A percentile compares a stretch with the other conserved stretches of the same genome.
phyloP scores from a whole-genome alignment of 2,888 invertebrate species.

The Ametastegia equiseti region DNA sequence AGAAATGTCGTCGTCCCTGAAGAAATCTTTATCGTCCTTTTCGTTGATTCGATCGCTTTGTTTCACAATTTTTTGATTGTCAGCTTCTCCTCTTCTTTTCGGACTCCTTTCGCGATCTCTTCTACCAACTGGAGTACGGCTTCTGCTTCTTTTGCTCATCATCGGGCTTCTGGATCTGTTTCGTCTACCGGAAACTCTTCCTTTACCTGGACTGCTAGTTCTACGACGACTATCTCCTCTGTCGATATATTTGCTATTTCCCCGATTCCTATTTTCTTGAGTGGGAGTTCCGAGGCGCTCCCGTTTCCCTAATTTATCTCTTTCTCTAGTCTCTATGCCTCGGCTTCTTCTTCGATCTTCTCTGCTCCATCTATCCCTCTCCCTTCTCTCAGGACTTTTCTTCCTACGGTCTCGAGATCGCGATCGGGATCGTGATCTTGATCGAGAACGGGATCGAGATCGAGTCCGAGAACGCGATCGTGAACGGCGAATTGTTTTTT shows the following conservation, averaged over 20 bases:
- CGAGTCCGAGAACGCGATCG: conserved; percentile 8
- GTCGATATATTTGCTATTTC: conserved; percentile 20
- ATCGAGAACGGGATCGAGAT: conserved; percentile 52
- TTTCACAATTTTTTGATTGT: conserved; percentile 40
- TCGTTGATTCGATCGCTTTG: conserved; percentile 4
- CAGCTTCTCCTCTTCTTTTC: conserved; percentile 60
- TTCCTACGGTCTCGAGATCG: conserved; percentile 60
- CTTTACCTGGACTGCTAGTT: conserved; percentile 61
- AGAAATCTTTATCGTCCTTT: conserved; percentile 19
- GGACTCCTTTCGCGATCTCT: conserved; percentile 62
- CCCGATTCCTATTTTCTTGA: conserved; percentile 30
- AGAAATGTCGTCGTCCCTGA: conserved; percentile 28
- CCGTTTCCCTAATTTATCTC: conserved; percentile 58
- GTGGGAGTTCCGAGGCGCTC: conserved; percentile 15
- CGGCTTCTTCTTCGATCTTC: conserved; percentile 52
- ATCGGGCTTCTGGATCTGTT: conserved; percentile 53
- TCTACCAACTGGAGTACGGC: conserved; percentile 68
- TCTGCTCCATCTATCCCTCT: conserved; percentile 50
- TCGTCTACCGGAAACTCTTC: conserved; percentile 59
- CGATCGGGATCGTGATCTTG: conserved; percentile 60
- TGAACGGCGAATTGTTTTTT: conserved; percentile 10
- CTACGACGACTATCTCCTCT: conserved; percentile 29
- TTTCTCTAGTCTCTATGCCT: conserved; percentile 61
- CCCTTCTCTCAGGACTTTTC: conserved; percentile 60
- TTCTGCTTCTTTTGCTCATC: conserved; percentile 62